These are phyloP conservation scores for Psephotus haematonotus DNA, from an alignment of 2,113 vertebrate species.

Conservation along the genomic window DNA sequence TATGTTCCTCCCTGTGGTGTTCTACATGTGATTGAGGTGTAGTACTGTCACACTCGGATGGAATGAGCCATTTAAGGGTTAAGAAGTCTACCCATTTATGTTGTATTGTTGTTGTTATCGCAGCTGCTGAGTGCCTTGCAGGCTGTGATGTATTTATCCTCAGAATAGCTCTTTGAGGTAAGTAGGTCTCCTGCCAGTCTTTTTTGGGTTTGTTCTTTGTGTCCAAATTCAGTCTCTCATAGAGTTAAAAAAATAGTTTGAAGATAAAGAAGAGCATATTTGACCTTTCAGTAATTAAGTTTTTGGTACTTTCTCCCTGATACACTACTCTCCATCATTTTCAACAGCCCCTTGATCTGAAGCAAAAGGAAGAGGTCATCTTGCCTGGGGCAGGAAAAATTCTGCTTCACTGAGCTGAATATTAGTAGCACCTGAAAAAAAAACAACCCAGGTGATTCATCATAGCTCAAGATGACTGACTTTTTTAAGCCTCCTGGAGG, in stretches of 20 bases:
- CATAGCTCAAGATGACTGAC: background rate
- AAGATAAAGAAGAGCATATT: background rate
- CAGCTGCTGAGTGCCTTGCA: background rate
- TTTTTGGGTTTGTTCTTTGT: background rate
- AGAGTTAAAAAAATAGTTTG: background rate
- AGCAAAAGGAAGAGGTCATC: background rate
- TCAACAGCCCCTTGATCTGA: background rate
- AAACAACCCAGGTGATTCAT: background rate
- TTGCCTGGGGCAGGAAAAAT: slow-evolving; percentile 47
- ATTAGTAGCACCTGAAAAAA: background rate
- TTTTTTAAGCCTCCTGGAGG: background rate
- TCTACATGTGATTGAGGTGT: background rate
- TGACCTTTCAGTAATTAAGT: slow-evolving; percentile 40
- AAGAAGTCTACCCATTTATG: background rate
- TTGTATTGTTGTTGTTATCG: rapidly evolving
- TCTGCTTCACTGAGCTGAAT: slow-evolving; percentile 24
- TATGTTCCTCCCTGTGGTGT: background rate
- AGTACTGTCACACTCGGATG: background rate
- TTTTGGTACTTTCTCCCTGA: slow-evolving; percentile 28
- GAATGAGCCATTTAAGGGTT: background rate
- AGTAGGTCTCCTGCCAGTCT: background rate
- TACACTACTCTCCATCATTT: background rate
- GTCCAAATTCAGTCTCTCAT: background rate
- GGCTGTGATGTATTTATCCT: background rate
- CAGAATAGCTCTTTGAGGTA: background rate